A percentile compares a stretch with the other conserved stretches of the same genome.
phyloP scores from a whole-genome alignment of 2,113 vertebrate genomes.

The Poecilia latipinna region DNA sequence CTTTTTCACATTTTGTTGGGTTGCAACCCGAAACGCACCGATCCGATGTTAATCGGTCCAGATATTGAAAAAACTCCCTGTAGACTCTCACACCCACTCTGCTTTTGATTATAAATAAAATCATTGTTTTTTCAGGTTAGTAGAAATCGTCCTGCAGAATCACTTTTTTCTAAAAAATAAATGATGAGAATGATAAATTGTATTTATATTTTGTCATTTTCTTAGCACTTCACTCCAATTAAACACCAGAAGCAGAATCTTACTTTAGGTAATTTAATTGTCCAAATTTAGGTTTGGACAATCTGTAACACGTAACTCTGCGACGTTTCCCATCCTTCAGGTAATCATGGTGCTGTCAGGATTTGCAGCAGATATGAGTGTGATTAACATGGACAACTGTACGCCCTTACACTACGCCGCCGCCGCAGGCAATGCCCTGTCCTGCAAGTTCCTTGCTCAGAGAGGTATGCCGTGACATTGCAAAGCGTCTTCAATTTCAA shows the following conservation, averaged over 20 bases:
- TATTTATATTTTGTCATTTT: neutral
- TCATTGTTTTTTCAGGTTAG: neutral
- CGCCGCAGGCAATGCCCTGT: conserved; percentile 82
- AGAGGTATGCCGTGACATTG: conserved; percentile 82
- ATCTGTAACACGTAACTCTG: neutral
- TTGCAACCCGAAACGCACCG: no score
- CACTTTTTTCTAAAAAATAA: neutral
- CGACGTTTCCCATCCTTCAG: conserved; percentile 49
- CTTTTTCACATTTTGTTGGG: no score
- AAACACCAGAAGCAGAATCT: no score
- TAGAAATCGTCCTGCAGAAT: neutral
- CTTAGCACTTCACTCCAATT: neutral
- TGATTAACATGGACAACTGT: conserved; percentile 83
- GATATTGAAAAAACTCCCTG: no score
- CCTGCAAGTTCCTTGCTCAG: conserved; percentile 93
- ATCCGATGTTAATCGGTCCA: no score
- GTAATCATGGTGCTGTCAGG: conserved; percentile 79
- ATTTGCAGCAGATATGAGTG: conserved; percentile 85
- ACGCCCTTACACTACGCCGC: conserved; percentile 91
- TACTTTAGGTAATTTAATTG: no score
- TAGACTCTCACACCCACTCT: neutral
- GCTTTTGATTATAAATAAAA: neutral
- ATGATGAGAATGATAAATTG: neutral
- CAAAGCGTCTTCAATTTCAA: neutral
- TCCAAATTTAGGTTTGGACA: neutral